These are phyloP conservation scores for Dasyurus viverrinus DNA, from an alignment of 2,113 vertebrate species.

Conservation along the genomic window DNA sequence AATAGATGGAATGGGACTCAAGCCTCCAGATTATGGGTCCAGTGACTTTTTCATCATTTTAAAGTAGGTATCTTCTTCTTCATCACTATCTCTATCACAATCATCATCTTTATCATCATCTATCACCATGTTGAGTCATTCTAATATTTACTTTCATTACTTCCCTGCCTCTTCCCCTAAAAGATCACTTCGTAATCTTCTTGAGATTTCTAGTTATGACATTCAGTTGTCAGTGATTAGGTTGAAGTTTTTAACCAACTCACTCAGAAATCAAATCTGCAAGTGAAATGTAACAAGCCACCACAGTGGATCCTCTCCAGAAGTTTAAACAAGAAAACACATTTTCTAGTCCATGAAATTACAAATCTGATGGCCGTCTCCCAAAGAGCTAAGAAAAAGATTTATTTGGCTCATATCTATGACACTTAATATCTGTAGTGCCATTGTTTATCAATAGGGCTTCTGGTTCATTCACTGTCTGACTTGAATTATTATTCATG, in stretches of 20 bases:
- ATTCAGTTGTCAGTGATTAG: conserved; percentile 45
- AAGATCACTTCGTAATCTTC: conserved; percentile 41
- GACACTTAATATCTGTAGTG: conserved; percentile 62
- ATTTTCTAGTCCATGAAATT: conserved; percentile 49
- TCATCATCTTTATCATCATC: conserved; percentile 11
- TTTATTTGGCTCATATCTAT: conserved; percentile 64
- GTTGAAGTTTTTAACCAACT: conserved; percentile 62
- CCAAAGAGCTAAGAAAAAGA: conserved; percentile 57
- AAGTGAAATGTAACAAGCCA: conserved; percentile 63
- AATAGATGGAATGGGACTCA: not conserved
- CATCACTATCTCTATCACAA: not conserved
- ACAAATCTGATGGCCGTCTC: conserved; percentile 68
- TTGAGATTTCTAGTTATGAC: conserved; percentile 39
- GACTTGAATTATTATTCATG: conserved; percentile 1
- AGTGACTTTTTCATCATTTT: not conserved
- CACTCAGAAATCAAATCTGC: conserved; percentile 69
- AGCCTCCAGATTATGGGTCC: not conserved
- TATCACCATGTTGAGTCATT: not conserved
- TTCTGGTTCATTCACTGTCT: conserved; percentile 70
- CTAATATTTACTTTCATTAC: conserved; percentile 19
- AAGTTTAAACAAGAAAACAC: conserved; percentile 59
- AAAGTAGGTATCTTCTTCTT: not conserved
- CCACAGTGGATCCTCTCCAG: conserved; percentile 33
- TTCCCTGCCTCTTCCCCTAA: conserved; percentile 43
- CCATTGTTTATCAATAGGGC: conserved; percentile 64